Evolutionary conservation across 2,113 vertebrate genomes (phyloP).

Genomic region (Arothron firmamentum): DNA sequence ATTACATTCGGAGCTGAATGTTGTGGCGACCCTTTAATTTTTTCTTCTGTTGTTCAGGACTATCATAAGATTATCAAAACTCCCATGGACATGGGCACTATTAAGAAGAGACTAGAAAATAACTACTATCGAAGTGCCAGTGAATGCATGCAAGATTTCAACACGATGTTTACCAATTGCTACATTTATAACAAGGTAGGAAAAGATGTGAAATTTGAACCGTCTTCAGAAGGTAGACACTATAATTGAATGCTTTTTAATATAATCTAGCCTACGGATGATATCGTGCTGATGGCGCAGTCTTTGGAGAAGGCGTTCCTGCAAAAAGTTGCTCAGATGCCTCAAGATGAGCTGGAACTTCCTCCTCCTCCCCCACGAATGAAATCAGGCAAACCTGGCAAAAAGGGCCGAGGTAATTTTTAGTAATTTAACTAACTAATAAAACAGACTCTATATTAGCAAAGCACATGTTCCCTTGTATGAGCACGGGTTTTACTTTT

Average conservation of each 20-base stretch:
- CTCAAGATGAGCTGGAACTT: constrained; percentile 86
- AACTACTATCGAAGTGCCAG: constrained; percentile 86
- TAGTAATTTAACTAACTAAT: constrained; percentile 22
- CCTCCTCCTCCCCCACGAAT: constrained; percentile 78
- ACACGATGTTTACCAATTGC: constrained; percentile 97
- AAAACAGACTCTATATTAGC: too few species aligned
- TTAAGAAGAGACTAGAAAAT: constrained; percentile 87
- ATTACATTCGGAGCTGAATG: background rate
- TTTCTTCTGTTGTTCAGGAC: constrained; percentile 70
- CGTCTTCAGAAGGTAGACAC: too few species aligned
- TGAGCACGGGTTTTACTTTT: background rate
- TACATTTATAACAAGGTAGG: constrained; percentile 95
- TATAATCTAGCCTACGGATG: constrained; percentile 82
- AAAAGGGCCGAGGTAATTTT: constrained; percentile 71
- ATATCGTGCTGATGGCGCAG: constrained; percentile 94
- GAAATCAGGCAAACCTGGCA: constrained; percentile 79
- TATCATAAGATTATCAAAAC: constrained; percentile 95
- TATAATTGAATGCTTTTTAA: background rate
- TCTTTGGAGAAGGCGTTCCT: constrained; percentile 91
- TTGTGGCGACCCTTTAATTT: background rate
- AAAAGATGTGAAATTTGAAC: background rate
- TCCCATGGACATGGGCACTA: constrained; percentile 95
- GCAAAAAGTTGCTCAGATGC: constrained; percentile 94
- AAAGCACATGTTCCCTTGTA: background rate
- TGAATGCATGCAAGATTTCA: constrained; percentile 96